Conservation (phyloP, 2,113 vertebrate species). For the Tinamus guttatus region DNA sequence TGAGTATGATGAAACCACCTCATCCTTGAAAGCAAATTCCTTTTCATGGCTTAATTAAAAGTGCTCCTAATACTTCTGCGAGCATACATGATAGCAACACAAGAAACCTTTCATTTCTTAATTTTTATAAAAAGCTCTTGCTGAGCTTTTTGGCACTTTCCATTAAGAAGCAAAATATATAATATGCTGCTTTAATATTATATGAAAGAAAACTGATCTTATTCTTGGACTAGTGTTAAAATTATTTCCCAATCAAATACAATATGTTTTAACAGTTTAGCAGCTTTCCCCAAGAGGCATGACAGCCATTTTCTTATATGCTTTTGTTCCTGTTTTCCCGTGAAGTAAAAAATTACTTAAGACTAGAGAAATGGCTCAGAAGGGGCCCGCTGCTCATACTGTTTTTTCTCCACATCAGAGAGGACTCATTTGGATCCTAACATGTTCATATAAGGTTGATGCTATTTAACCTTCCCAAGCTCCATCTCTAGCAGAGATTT, state of each 20-base stretch:
- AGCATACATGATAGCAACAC: constrained; percentile 15
- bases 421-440: neutral
- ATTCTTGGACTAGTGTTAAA: neutral
- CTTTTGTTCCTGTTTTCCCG: neutral
- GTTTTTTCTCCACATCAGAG: neutral
- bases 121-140: constrained; percentile 28
- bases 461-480: neutral
- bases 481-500: neutral
- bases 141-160: neutral
- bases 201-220: constrained; percentile 9
- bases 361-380: neutral
- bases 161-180: constrained; percentile 40
- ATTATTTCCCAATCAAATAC: neutral
- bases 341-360: neutral
- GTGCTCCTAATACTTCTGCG: constrained; percentile 41
- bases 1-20: constrained; percentile 59
- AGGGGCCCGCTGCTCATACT: neutral
- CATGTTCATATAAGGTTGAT: neutral
- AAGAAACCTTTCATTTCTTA: constrained; percentile 16
- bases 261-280: neutral
- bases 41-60: constrained; percentile 68
- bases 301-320: neutral
- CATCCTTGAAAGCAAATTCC: constrained; percentile 58
- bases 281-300: neutral
- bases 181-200: constrained; percentile 26